A percentile compares a stretch with the other conserved stretches of the same genome.
Evolutionary conservation across 2,888 invertebrate genomes (phyloP).

Genomic region (Nephrocerus scutellatus): DNA sequence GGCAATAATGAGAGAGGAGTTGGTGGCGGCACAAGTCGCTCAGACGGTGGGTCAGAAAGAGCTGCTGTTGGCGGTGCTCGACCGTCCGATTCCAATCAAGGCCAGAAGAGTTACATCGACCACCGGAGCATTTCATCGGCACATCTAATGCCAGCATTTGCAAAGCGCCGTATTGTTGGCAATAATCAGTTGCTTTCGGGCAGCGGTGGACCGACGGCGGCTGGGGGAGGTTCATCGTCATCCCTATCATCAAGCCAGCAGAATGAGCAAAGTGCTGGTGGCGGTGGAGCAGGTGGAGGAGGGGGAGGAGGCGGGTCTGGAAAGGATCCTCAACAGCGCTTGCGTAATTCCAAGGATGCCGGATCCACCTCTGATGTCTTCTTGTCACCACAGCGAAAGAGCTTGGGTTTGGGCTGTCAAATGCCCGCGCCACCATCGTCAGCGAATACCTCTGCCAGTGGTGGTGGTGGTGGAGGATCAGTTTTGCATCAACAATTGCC

Average conservation of each 20-base stretch:
- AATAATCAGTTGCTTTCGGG: slow-evolving; percentile 8
- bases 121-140: slow-evolving; percentile 44
- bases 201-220: slow-evolving; percentile 9
- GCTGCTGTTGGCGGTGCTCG: slow-evolving; percentile 9
- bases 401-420: slow-evolving; percentile 81
- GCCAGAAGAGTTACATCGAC: slow-evolving; percentile 34
- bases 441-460: too few species aligned
- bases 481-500: slow-evolving; percentile 15
- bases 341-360: slow-evolving; percentile 68
- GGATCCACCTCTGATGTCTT: neutral
- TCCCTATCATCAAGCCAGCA: slow-evolving; percentile 6
- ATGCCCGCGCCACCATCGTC: slow-evolving; percentile 45
- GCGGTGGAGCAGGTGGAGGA: slow-evolving; percentile 49
- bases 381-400: slow-evolving; percentile 47
- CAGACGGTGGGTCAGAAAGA: slow-evolving; percentile 12
- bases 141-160: slow-evolving; percentile 47
- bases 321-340: too few species aligned
- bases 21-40: slow-evolving; percentile 1
- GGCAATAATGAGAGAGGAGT: neutral
- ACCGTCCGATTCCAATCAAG: slow-evolving; percentile 11
- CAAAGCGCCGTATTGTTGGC: slow-evolving; percentile 35
- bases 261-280: slow-evolving; percentile 27
- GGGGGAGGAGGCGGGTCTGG: too few species aligned
- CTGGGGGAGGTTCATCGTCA: slow-evolving; percentile 5
- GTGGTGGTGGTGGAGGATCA: too few species aligned